phyloP scores from a whole-genome alignment of 2,888 invertebrate species.

The Diachrysia chrysitis region DNA sequence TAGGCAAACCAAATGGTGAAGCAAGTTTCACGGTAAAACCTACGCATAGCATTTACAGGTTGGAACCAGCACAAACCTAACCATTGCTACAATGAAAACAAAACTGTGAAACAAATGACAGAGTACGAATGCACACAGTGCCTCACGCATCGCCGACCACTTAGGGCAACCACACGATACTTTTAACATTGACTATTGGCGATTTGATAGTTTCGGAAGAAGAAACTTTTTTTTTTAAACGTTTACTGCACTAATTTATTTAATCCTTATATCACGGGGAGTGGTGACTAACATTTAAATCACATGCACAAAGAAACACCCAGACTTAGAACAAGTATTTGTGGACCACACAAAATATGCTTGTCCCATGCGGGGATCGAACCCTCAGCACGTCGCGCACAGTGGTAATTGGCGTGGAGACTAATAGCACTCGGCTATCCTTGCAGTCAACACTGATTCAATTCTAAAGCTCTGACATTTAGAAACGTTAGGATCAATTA shows the following conservation, averaged over 20 bases:
- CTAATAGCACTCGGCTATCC: too few relatives aligned
- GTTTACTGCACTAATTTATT: too few relatives aligned
- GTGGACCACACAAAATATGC: too few relatives aligned
- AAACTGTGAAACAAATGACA: conserved; percentile 5
- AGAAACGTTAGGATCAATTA: background rate
- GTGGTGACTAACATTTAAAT: too few relatives aligned
- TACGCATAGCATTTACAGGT: background rate
- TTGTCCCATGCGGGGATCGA: too few relatives aligned
- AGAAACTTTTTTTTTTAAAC: too few relatives aligned
- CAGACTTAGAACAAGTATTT: too few relatives aligned
- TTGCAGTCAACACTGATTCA: too few relatives aligned
- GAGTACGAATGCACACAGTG: background rate
- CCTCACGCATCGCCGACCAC: conserved; percentile 5
- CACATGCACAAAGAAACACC: too few relatives aligned
- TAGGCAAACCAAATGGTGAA: background rate
- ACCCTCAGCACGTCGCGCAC: too few relatives aligned
- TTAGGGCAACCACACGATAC: background rate
- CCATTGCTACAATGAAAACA: conserved; percentile 1
- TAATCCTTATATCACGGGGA: too few relatives aligned
- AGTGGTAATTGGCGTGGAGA: too few relatives aligned
- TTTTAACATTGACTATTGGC: background rate
- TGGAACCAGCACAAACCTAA: background rate
- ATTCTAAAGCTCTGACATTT: background rate
- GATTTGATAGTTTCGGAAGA: background rate
- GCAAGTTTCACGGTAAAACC: background rate